Evolutionary conservation across 2,888 invertebrate genomes (phyloP).

Genomic region (Hypselothyrea guttata): DNA sequence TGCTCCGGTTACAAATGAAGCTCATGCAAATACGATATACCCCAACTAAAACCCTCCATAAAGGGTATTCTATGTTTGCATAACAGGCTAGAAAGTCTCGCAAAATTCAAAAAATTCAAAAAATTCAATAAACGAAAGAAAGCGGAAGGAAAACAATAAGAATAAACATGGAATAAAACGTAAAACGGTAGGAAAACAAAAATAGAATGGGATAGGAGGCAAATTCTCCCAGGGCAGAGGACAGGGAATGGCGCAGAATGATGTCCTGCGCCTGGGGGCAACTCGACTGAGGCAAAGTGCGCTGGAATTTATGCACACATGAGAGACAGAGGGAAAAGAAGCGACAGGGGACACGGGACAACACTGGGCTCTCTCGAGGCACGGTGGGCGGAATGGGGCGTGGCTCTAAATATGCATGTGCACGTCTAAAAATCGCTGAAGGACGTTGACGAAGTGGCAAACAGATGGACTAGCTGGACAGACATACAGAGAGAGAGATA

Average conservation of each 20-base stretch:
- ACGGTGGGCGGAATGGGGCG: constrained; percentile 5
- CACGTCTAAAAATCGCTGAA: constrained; percentile 60
- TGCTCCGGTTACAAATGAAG: too few species aligned
- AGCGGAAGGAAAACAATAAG: constrained; percentile 5
- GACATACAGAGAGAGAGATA: too few species aligned
- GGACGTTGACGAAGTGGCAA: constrained; percentile 45
- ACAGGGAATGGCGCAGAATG: too few species aligned
- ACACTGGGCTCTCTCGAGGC: constrained; percentile 27
- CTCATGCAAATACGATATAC: too few species aligned
- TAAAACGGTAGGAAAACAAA: constrained; percentile 9
- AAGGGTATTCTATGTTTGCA: too few species aligned
- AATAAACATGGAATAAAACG: background rate
- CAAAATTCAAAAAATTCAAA: constrained; percentile 15
- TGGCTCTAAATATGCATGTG: constrained; percentile 61
- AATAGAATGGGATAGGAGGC: background rate
- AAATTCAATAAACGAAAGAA: constrained; percentile 39
- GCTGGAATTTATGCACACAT: constrained; percentile 64
- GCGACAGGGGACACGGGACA: constrained; percentile 12
- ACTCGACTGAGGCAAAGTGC: constrained; percentile 17
- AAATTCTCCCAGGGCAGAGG: too few species aligned
- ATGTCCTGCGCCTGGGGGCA: too few species aligned
- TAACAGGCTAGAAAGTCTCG: too few species aligned
- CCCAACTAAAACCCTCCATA: too few species aligned
- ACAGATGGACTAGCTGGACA: background rate
- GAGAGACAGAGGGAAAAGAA: background rate